Evolutionary conservation across 2,888 invertebrate species (phyloP), one percentile per base, ranked within the genome.

Genomic region (Rhingia campestris): DNA sequence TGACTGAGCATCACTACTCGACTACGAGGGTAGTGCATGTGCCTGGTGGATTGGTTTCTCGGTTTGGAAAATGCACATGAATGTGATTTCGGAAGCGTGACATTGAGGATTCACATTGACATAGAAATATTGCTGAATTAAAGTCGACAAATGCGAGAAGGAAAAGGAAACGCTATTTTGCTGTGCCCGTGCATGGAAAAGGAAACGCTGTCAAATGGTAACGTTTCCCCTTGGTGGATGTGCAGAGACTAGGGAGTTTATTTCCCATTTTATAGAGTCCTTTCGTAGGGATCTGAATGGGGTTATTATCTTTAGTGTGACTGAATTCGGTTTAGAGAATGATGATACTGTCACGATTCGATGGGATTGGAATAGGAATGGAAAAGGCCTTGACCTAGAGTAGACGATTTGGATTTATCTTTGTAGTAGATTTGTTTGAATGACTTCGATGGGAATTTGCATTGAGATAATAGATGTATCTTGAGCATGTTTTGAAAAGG

Each of bases 51-150:
- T 64, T 47, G 39, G 51, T 37, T 59, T 12, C 41, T n/a, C 30
- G 49, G 49, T 56, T 63, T 64, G 72, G 41, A 64, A 73, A 58
- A 73, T 80, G 69, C 69, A 81, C 58, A 75, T 64, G 75, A 75
- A 64, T 64, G 81, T 63, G 81, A 70, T 75, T 75, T 64, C 14
- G 69, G 35, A 70, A 81, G 81, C 69, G 75, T 75, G 81, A 81
- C 75, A 81, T 81, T 75, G 81, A 75, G 70, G 51, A 64, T 69
- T 75, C 69, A 41, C 75, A 64, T 75, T 70, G 81, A 69, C 81
- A 70, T 59, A 69, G 58, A 70, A 69, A 75, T 81, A 64, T 43
- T 51, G 53, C 33, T 73, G 45, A 51, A 73, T 59, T 33, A 61
- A 12, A 53, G 73, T 64, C 37, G 64, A 64, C 72, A 64, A 70